A percentile compares a stretch with the other conserved stretches of the same genome.
Conservation (phyloP, 2,797 vertebrate species). For the Aplochiton taeniatus region DNA sequence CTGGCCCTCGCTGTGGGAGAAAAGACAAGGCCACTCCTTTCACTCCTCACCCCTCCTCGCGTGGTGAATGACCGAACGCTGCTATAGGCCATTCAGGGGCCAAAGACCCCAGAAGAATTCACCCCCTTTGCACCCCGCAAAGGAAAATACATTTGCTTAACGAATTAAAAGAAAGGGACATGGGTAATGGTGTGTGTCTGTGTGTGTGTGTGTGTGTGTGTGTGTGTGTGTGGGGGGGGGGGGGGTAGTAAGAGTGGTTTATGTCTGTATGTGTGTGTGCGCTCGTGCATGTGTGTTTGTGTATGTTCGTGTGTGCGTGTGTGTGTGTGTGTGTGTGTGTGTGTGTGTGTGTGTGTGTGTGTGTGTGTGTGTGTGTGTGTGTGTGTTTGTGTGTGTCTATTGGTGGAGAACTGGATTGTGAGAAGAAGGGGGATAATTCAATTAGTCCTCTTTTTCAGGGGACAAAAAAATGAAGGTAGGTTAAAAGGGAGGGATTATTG, state of each 20-base stretch:
- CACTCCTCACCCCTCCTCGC: constrained; percentile 87
- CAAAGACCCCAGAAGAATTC: constrained; percentile 88
- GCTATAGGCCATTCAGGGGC: constrained; percentile 94
- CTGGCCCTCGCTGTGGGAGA: constrained; percentile 88
- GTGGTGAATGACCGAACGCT: constrained; percentile 95
- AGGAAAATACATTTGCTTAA: constrained; percentile 99
- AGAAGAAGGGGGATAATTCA: constrained; percentile 91
- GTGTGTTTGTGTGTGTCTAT: constrained; percentile 42
- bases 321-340: too few species aligned
- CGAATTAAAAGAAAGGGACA: constrained; percentile 94
- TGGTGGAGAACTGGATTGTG: constrained; percentile 65
- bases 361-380: constrained; percentile 28
- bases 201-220: constrained; percentile 34
- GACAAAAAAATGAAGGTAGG: constrained; percentile 81
- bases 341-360: constrained; percentile 39
- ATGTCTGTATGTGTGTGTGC: constrained; percentile 9
- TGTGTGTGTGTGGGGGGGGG: too few species aligned
- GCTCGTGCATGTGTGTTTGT: constrained; percentile 29
- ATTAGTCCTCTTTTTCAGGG: constrained; percentile 86
- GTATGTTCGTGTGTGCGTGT: constrained; percentile 31
- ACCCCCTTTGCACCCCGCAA: constrained; percentile 87
- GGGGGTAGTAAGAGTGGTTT: too few species aligned
- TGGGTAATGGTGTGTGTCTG: constrained; percentile 62
- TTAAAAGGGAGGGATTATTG: constrained; percentile 92
- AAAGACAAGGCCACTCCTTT: constrained; percentile 92